Evolutionary conservation across 2,797 vertebrate species (phyloP).

Genomic region (Alcedo atthis): DNA sequence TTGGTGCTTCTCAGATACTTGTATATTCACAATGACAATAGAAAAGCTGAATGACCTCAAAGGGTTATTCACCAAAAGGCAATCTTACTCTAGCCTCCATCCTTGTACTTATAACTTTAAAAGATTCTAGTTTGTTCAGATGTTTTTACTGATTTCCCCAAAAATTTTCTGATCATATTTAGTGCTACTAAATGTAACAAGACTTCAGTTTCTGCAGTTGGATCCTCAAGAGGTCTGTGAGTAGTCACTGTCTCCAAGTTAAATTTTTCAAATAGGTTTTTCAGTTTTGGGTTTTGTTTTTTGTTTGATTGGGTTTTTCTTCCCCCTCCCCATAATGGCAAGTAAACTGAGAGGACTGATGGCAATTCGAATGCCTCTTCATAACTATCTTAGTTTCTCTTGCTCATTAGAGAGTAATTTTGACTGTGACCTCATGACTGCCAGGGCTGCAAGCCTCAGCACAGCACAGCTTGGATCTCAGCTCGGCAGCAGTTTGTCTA

Average conservation of each 20-base stretch:
- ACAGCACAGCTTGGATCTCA: background rate
- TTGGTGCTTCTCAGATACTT: background rate
- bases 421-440: accelerated
- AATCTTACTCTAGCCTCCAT: background rate
- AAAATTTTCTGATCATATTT: background rate
- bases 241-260: background rate
- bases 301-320: background rate
- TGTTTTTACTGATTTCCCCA: background rate
- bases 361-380: background rate
- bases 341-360: background rate
- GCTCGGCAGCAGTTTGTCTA: background rate
- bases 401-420: background rate
- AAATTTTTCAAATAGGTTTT: background rate
- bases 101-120: background rate
- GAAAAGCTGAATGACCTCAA: background rate
- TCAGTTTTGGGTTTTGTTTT: background rate
- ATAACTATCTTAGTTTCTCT: background rate
- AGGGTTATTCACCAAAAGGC: background rate
- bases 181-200: background rate
- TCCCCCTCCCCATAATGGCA: background rate
- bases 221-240: background rate
- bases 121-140: background rate
- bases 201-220: background rate
- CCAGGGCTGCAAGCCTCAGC: background rate
- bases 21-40: background rate